A percentile compares a stretch with the other conserved stretches of the same genome.
Evolutionary conservation across 2,113 vertebrate genomes (phyloP).

Genomic region (Furnarius figulus): DNA sequence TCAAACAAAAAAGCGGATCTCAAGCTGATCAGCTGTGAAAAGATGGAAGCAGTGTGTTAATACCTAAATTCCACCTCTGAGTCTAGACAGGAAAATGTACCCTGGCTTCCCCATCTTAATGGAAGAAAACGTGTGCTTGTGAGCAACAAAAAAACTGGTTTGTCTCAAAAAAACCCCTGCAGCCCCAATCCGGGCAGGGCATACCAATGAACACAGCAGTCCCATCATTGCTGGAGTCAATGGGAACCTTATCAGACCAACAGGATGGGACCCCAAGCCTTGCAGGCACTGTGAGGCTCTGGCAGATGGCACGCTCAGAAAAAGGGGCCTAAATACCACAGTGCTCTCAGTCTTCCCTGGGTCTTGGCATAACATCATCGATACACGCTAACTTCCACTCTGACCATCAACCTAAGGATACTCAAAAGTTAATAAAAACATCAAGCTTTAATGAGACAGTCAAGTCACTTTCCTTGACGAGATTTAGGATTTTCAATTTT

Average conservation of each 20-base stretch:
- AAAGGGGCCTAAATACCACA: not conserved
- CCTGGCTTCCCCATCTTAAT: not conserved
- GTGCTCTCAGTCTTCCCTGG: not conserved
- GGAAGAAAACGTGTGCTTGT: fast-evolving
- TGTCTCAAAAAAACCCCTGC: not conserved
- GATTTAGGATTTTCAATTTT: not conserved
- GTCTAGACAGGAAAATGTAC: not conserved
- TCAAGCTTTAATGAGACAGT: not conserved
- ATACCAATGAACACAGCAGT: not conserved
- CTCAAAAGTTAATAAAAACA: not conserved
- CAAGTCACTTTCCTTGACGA: not conserved
- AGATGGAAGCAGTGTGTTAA: not conserved
- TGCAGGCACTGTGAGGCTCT: not conserved
- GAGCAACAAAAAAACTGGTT: not conserved
- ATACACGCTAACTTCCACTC: not conserved
- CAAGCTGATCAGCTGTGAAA: not conserved
- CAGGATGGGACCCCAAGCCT: not conserved
- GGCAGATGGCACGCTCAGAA: not conserved
- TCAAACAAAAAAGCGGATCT: not conserved
- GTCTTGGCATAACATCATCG: not conserved
- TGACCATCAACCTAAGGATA: not conserved
- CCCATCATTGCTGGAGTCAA: not conserved
- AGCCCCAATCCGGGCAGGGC: not conserved
- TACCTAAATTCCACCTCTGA: not conserved
- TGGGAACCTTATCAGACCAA: not conserved